Evolutionary conservation across 2,113 vertebrate species (phyloP).

Genomic region (Murina feae): DNA sequence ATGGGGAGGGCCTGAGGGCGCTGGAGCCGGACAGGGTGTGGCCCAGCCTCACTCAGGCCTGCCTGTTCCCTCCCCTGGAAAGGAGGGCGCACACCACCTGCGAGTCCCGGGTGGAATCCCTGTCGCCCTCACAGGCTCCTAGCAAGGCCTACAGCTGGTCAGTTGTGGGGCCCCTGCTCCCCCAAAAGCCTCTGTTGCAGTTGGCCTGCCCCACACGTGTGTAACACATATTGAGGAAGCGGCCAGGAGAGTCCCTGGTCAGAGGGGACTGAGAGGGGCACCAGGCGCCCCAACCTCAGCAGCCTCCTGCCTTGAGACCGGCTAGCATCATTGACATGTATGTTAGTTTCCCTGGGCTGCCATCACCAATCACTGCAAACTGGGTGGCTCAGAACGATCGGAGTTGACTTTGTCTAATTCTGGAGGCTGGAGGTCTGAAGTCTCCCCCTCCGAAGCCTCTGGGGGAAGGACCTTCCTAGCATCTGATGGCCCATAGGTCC

Average conservation of each 20-base stretch:
- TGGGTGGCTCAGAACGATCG: neutral
- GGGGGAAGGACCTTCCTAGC: neutral
- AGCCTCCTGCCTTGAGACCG: neutral
- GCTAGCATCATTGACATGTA: accelerated
- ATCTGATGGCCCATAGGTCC: neutral
- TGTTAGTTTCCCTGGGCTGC: neutral
- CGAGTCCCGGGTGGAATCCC: neutral
- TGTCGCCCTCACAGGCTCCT: neutral
- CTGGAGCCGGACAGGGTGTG: no score
- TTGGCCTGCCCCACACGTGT: accelerated
- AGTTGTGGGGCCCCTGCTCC: no score
- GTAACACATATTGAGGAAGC: accelerated
- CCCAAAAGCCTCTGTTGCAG: neutral
- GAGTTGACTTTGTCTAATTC: neutral
- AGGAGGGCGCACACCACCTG: neutral
- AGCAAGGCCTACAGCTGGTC: neutral
- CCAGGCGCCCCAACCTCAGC: neutral
- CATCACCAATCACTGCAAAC: neutral
- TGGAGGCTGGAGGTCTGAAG: neutral
- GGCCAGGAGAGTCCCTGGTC: neutral
- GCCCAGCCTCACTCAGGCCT: neutral
- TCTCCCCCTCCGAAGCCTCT: neutral
- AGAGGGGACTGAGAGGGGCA: neutral
- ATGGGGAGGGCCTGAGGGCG: neutral
- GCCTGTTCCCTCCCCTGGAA: neutral